Evolutionary conservation across 2,888 invertebrate genomes (phyloP).

Genomic region (Heliconius cydno): DNA sequence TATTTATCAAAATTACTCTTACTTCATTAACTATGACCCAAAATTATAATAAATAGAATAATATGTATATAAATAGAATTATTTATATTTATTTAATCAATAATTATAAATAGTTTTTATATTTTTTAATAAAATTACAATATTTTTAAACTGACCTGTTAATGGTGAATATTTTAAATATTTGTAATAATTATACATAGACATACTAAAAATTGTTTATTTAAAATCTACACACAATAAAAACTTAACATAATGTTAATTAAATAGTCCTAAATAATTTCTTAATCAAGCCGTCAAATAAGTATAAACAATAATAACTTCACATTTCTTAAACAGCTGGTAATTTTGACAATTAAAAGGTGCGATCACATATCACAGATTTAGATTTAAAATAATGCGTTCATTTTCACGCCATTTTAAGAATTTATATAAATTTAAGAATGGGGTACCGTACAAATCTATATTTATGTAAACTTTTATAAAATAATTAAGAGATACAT

Average conservation of each 20-base stretch:
- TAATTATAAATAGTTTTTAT: background rate
- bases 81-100: background rate
- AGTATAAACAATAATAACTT: background rate
- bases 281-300: background rate
- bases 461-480: background rate
- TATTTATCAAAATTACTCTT: background rate
- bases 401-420: constrained; percentile 17
- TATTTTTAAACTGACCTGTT: background rate
- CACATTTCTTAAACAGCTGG: constrained; percentile 31
- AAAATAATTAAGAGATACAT: background rate
- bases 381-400: constrained; percentile 36
- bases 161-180: background rate
- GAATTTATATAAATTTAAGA: background rate
- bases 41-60: no score
- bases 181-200: background rate
- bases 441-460: background rate
- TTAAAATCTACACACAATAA: background rate
- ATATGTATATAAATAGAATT: background rate
- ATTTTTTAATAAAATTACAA: background rate
- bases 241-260: background rate
- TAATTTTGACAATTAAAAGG: constrained; percentile 42
- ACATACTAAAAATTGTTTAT: background rate
- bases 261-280: background rate
- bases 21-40: background rate
- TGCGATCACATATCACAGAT: constrained; percentile 10